Evolutionary conservation across 1,140 invertebrate species (phyloP).

Genomic region (Drosophila parvula): DNA sequence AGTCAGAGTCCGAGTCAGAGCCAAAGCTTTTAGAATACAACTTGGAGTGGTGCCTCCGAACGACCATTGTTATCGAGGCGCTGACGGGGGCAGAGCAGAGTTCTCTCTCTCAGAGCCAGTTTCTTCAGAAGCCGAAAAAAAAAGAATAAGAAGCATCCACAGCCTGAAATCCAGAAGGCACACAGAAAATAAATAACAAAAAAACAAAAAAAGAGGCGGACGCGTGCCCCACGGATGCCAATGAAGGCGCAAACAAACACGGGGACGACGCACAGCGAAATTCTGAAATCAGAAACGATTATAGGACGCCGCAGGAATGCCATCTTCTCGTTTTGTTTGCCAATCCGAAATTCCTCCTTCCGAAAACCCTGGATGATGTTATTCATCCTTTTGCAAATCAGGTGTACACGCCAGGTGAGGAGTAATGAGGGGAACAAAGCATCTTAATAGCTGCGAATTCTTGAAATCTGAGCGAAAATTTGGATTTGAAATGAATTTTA

Average conservation of each 20-base stretch:
- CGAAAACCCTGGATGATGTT: background rate
- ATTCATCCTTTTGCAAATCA: background rate
- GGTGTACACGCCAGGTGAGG: conserved; percentile 8
- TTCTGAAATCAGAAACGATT: conserved; percentile 9
- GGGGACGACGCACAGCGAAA: background rate
- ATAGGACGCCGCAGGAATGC: conserved; percentile 16
- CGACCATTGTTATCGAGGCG: conserved; percentile 34
- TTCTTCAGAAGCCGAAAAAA: background rate
- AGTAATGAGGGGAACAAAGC: background rate
- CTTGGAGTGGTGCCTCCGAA: background rate
- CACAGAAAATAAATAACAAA: too few species aligned
- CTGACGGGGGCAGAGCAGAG: conserved; percentile 20
- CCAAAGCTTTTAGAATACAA: background rate
- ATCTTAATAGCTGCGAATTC: background rate
- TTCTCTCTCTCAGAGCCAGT: conserved; percentile 20
- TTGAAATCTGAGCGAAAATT: background rate
- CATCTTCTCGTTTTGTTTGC: conserved; percentile 26
- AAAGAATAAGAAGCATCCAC: background rate
- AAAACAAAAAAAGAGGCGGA: conserved; percentile 23
- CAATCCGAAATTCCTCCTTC: conserved; percentile 22
- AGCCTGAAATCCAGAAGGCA: conserved; percentile 22
- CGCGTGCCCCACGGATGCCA: conserved; percentile 67
- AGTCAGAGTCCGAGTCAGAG: background rate
- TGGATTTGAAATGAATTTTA: background rate
- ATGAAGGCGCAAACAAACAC: conserved; percentile 37